Evolutionary conservation across 2,797 vertebrate genomes (phyloP).

Genomic region (Chelmon rostratus): DNA sequence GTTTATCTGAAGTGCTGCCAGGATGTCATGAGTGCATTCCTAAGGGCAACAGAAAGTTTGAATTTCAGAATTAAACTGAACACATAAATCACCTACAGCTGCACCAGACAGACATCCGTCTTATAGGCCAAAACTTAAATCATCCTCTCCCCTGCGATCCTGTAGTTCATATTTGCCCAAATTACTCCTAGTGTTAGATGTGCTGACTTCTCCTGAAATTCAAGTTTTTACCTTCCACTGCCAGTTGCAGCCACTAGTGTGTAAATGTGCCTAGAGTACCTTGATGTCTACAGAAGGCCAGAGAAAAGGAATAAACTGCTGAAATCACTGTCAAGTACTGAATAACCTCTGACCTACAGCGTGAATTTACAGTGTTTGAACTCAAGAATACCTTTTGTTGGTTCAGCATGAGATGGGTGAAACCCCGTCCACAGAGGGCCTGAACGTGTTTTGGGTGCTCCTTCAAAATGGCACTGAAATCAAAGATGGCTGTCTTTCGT

Average conservation of each 20-base stretch:
- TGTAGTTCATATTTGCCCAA: neutral
- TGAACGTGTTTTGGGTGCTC: conserved; percentile 85
- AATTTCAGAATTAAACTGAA: conserved; percentile 10
- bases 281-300: neutral
- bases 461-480: conserved; percentile 91
- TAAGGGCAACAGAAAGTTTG: conserved; percentile 56
- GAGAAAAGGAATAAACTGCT: neutral
- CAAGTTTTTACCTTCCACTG: neutral
- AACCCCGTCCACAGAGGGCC: conserved; percentile 92
- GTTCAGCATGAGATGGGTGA: conserved; percentile 90
- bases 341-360: neutral
- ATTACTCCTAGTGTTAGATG: neutral
- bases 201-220: neutral
- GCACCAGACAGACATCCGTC: neutral
- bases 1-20: conserved; percentile 87
- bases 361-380: neutral
- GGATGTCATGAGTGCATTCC: conserved; percentile 90
- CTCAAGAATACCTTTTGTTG: conserved; percentile 88
- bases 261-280: neutral
- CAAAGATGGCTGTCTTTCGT: conserved; percentile 95
- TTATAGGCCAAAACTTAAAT: neutral
- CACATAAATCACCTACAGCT: neutral
- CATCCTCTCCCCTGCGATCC: neutral
- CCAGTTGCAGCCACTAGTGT: neutral
- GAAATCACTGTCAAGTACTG: neutral